These are phyloP conservation scores for Hylyphantes graminicola DNA, from an alignment of 1,140 invertebrate genomes.

Conservation along the genomic window DNA sequence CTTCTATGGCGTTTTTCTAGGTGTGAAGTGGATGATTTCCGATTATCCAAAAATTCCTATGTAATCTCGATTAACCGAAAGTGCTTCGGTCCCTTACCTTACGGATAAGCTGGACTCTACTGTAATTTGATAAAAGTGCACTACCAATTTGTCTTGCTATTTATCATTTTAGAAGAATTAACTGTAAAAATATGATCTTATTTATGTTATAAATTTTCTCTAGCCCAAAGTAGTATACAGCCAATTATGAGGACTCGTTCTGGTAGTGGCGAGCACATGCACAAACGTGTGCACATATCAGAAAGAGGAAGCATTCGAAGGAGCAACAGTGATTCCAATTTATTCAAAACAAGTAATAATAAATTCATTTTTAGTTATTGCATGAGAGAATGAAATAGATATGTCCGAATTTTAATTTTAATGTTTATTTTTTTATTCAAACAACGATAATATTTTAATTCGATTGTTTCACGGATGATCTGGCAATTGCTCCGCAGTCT, in stretches of 20 bases:
- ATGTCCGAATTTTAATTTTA: background rate
- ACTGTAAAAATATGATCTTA: background rate
- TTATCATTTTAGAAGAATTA: no score
- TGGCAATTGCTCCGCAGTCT: no score
- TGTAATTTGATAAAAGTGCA: no score
- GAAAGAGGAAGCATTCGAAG: conserved; percentile 21
- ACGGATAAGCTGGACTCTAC: no score
- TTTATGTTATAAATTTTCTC: background rate
- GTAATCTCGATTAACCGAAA: no score
- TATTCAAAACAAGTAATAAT: conserved; percentile 39
- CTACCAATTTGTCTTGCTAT: no score
- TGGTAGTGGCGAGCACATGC: conserved; percentile 49
- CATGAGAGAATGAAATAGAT: background rate
- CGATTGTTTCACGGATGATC: background rate
- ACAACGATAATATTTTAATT: background rate
- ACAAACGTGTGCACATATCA: conserved; percentile 13
- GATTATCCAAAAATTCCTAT: no score
- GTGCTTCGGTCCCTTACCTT: no score
- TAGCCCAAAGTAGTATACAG: background rate
- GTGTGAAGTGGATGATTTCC: no score
- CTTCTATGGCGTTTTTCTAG: no score
- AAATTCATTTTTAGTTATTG: background rate
- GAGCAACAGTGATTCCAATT: conserved; percentile 49
- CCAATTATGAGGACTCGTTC: conserved; percentile 50
- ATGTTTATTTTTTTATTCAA: background rate